phyloP scores from a whole-genome alignment of 1,140 invertebrate species.

The Drosophila takahashii region DNA sequence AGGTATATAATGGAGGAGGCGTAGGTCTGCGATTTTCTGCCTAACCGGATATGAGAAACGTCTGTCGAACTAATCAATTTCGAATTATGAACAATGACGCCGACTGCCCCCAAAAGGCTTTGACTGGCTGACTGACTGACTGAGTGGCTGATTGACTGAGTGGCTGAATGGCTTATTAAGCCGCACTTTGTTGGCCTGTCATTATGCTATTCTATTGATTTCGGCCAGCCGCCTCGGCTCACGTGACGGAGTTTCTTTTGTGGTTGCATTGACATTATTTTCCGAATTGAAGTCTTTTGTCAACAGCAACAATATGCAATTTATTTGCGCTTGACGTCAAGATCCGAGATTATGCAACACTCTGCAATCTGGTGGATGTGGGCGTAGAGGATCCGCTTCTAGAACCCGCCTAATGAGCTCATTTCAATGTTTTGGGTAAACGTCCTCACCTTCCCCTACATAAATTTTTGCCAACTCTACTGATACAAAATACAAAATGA shows the following conservation, averaged over 20 bases:
- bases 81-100: slow-evolving; percentile 69
- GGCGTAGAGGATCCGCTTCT: slow-evolving; percentile 66
- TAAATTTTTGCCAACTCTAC: slow-evolving; percentile 36
- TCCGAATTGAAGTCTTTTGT: slow-evolving; percentile 48
- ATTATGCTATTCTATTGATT: slow-evolving; percentile 46
- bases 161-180: slow-evolving; percentile 42
- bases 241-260: slow-evolving; percentile 65
- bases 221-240: slow-evolving; percentile 26
- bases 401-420: slow-evolving; percentile 57
- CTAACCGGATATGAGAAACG: slow-evolving; percentile 61
- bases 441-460: slow-evolving; percentile 58
- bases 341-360: slow-evolving; percentile 63
- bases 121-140: slow-evolving; percentile 28
- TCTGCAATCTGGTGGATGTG: slow-evolving; percentile 56
- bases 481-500: background rate
- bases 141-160: slow-evolving; percentile 8
- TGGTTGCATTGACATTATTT: slow-evolving; percentile 70
- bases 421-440: slow-evolving; percentile 49
- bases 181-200: slow-evolving; percentile 30
- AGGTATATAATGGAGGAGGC: slow-evolving; percentile 6
- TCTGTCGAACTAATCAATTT: slow-evolving; percentile 70
- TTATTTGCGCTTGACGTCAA: slow-evolving; percentile 52
- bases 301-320: slow-evolving; percentile 35
- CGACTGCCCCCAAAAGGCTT: slow-evolving; percentile 48
- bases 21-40: slow-evolving; percentile 28